Conservation (phyloP, 64 coral and sea anemone genomes). For the Stichodactyla helianthus region DNA sequence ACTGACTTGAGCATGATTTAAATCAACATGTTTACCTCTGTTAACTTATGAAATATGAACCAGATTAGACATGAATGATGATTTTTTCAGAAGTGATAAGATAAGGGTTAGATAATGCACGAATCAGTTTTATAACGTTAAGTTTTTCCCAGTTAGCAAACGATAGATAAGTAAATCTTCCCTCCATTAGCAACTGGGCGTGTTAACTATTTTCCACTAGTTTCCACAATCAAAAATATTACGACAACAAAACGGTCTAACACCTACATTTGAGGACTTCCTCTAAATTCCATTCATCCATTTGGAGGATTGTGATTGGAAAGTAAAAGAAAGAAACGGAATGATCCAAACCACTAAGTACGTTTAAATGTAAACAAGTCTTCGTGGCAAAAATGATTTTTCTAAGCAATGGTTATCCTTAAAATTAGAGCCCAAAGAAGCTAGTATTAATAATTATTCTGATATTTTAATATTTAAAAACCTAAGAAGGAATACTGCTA, state of each 20-base stretch:
- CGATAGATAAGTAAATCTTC: not conserved
- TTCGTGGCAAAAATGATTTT: not conserved
- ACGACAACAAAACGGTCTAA: too few species aligned
- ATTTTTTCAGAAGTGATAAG: not conserved
- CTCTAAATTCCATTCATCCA: not conserved
- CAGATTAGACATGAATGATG: not conserved
- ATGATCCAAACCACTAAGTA: not conserved
- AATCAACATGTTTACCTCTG: not conserved
- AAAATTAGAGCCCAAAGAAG: not conserved
- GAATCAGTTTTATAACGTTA: not conserved
- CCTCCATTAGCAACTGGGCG: not conserved
- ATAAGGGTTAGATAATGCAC: too few species aligned
- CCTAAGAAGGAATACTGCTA: not conserved
- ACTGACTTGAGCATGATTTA: not conserved
- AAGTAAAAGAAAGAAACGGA: not conserved
- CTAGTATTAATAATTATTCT: not conserved
- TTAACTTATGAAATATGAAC: not conserved
- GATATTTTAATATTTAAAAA: not conserved
- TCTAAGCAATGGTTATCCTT: not conserved
- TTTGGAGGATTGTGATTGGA: not conserved
- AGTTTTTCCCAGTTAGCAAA: not conserved
- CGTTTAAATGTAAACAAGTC: not conserved
- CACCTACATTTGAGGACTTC: not conserved
- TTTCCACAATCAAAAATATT: too few species aligned
- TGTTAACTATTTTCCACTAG: not conserved